Evolutionary conservation across 1,140 invertebrate genomes (phyloP).

Genomic region (Leptinotarsa defecta): DNA sequence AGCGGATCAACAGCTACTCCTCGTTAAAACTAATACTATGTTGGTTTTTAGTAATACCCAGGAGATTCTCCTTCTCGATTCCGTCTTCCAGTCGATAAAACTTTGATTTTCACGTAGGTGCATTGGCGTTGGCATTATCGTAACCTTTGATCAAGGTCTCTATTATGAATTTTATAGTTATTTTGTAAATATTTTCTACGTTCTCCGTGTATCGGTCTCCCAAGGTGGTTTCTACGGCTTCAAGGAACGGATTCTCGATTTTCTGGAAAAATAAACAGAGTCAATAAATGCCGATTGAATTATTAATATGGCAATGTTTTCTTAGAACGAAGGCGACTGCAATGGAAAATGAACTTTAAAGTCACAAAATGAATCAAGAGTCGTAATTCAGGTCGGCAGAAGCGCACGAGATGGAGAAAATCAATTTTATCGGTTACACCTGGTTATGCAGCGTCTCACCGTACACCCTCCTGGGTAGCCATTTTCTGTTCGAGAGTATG

Average conservation of each 20-base stretch:
- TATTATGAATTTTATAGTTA: constrained; percentile 89
- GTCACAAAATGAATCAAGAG: too few relatives aligned
- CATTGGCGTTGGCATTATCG: constrained; percentile 60
- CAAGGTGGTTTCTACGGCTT: constrained; percentile 81
- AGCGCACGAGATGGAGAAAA: too few relatives aligned
- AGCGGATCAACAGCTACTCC: background rate
- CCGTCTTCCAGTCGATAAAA: constrained; percentile 16
- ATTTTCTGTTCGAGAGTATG: too few relatives aligned
- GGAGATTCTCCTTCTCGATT: background rate
- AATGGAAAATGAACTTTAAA: too few relatives aligned
- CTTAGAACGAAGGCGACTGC: too few relatives aligned
- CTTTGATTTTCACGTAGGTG: constrained; percentile 45
- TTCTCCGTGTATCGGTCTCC: constrained; percentile 90
- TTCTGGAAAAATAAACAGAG: constrained; percentile 70
- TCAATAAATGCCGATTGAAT: too few relatives aligned
- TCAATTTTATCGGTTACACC: too few relatives aligned
- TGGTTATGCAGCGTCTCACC: too few relatives aligned
- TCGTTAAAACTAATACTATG: background rate
- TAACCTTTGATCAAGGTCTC: constrained; percentile 83
- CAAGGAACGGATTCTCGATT: constrained; percentile 87
- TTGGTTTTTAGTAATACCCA: constrained; percentile 18
- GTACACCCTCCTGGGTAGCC: too few relatives aligned
- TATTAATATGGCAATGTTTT: too few relatives aligned
- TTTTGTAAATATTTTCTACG: constrained; percentile 88
- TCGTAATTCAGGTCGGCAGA: too few relatives aligned